Evolutionary conservation across 2,797 vertebrate genomes (phyloP).

Genomic region (Trachurus trachurus): DNA sequence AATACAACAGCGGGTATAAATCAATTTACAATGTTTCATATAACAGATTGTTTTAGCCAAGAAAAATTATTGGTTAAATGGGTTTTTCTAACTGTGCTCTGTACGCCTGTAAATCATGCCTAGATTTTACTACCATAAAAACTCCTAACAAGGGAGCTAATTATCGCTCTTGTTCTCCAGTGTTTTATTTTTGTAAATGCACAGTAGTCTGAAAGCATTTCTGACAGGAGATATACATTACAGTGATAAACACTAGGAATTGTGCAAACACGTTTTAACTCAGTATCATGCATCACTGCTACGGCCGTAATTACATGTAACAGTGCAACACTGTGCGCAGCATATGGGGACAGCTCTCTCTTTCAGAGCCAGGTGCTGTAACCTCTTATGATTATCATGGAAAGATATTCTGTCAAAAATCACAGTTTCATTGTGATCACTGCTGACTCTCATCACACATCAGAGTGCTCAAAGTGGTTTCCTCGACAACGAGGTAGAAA

Average conservation of each 20-base stretch:
- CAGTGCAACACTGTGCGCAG: slow-evolving; percentile 5
- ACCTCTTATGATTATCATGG: slow-evolving; percentile 1
- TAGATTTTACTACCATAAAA: slow-evolving; percentile 41
- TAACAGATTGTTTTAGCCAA: neutral
- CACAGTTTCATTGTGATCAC: slow-evolving; percentile 12
- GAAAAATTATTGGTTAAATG: slow-evolving; percentile 30
- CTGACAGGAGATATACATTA: slow-evolving; percentile 52
- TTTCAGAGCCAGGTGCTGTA: slow-evolving; percentile 9
- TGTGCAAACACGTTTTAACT: slow-evolving; percentile 53
- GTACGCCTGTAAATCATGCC: slow-evolving; percentile 44
- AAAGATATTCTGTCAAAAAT: slow-evolving; percentile 16
- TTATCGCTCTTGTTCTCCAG: slow-evolving; percentile 46
- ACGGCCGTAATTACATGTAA: slow-evolving; percentile 48
- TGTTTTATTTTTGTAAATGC: slow-evolving; percentile 48
- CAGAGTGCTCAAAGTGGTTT: slow-evolving; percentile 2
- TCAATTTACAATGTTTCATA: neutral
- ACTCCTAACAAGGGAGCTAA: slow-evolving; percentile 46
- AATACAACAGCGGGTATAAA: slow-evolving; percentile 8
- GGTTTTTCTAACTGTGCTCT: slow-evolving; percentile 24
- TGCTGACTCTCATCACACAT: slow-evolving; percentile 19
- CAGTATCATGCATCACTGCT: slow-evolving; percentile 36
- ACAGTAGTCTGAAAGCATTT: slow-evolving; percentile 17
- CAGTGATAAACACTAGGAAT: slow-evolving; percentile 48
- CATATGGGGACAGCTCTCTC: slow-evolving; percentile 15
- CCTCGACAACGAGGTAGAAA: neutral